Evolutionary conservation across 2,888 invertebrate species (phyloP), one percentile per base, ranked within the genome.

Genomic region (Theodoxus fluviatilis): DNA sequence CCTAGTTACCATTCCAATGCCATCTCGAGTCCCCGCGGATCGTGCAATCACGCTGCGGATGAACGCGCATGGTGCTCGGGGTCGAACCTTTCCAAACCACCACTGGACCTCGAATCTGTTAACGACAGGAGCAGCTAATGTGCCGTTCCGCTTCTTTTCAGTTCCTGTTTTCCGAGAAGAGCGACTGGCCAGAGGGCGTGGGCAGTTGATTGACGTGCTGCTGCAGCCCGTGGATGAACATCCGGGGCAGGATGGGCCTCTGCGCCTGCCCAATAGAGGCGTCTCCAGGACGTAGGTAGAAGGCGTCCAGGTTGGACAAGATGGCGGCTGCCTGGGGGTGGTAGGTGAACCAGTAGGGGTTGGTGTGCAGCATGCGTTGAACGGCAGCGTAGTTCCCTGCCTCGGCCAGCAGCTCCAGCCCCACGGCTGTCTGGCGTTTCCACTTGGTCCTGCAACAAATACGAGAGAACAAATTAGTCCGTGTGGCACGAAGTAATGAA

Each of bases 381-480:
- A 99, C 95, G n/a, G 98, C 98, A 0, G 97, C 97, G 89, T 95
- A 96, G 89, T 98, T 98, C 9, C 96, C 96, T 0, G 98, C 96
- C 87, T 99, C 99, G 1, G 97, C 96, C 70, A 99, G 89, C 52
- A 99, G 91, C 87, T 99, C 99, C 79, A 98, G 88, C 0, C 98
- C 98, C 2, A 98, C 98, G 0, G 98, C 96, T 22, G 98, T 97
- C 88, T 98, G 98, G 1, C 98, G 92, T 89, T 98, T 98, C 98
- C 98, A 99, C 90, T 98, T 98, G 87, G 98, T 98, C 88, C 96
- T 95, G 91, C 43, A 86, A 83, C 31, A 66, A 22, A 38, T 18
- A 47, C 22, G 38, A 40, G n/a, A 40, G 9, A 65, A 43, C 7
- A 33, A 61, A 31, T 31, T 37, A 28, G n/a, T 38, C 59, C 33